These are phyloP conservation scores for Sphenopsis melanotis DNA, from an alignment of 2,797 vertebrate species.

Conservation along the genomic window DNA sequence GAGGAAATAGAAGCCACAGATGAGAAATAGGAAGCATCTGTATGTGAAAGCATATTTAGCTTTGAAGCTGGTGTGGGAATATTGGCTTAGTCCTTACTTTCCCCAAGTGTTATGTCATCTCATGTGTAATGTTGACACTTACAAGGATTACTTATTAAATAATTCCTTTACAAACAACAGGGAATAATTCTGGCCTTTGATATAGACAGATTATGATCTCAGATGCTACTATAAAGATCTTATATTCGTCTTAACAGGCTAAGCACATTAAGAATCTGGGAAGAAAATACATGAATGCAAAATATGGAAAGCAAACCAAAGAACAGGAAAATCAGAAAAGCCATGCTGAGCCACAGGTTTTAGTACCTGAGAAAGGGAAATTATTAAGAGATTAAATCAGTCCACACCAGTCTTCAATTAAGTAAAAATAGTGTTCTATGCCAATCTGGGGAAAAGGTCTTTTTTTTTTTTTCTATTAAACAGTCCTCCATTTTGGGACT, in stretches of 20 bases:
- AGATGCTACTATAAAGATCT: constrained; percentile 49
- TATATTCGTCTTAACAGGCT: constrained; percentile 34
- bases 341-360: constrained; percentile 30
- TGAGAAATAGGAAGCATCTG: constrained; percentile 61
- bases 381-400: constrained; percentile 25
- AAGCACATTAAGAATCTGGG: constrained; percentile 30
- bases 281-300: constrained; percentile 20
- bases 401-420: constrained; percentile 15
- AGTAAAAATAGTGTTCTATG: constrained; percentile 12
- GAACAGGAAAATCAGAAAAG: constrained; percentile 29
- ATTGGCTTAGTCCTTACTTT: constrained; percentile 68
- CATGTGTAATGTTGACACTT: constrained; percentile 61
- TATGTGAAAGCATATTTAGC: constrained; percentile 58
- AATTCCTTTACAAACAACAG: constrained; percentile 72
- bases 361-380: constrained; percentile 36
- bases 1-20: constrained; percentile 56
- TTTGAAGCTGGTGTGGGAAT: constrained; percentile 68
- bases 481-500: background rate
- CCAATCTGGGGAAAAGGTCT: background rate
- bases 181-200: constrained; percentile 70
- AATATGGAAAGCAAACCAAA: constrained; percentile 33
- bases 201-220: constrained; percentile 66
- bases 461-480: background rate
- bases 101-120: constrained; percentile 68
- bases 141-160: constrained; percentile 71